A percentile compares a stretch with the other conserved stretches of the same genome.
Evolutionary conservation across 2,797 vertebrate species (phyloP).

Genomic region (Aplochiton taeniatus): DNA sequence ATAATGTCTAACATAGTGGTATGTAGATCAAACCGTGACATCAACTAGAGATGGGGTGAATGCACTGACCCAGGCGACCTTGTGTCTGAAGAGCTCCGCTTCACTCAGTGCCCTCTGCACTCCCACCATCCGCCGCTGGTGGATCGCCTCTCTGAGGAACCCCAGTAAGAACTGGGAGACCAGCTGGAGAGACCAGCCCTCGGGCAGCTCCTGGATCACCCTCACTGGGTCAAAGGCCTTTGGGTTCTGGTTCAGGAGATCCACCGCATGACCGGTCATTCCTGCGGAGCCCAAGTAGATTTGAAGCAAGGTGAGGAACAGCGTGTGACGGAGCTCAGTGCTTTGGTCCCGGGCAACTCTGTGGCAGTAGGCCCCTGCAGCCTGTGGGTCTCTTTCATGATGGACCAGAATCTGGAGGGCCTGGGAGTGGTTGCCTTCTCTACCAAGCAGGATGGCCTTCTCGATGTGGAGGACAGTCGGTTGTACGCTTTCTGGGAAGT

Average conservation of each 20-base stretch:
- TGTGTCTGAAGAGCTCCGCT: slow-evolving; percentile 61
- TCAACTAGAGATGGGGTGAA: background rate
- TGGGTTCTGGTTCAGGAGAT: slow-evolving; percentile 66
- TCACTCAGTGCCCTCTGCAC: slow-evolving; percentile 61
- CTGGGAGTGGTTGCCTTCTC: slow-evolving; percentile 55
- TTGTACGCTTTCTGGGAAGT: slow-evolving; percentile 54
- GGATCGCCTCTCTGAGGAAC: slow-evolving; percentile 62
- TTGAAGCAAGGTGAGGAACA: slow-evolving; percentile 62
- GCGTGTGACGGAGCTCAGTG: slow-evolving; percentile 36
- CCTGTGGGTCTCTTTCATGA: slow-evolving; percentile 44
- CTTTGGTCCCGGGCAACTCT: slow-evolving; percentile 50
- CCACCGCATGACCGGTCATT: slow-evolving; percentile 41
- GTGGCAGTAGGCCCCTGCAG: slow-evolving; percentile 69
- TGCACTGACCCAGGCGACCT: slow-evolving; percentile 61
- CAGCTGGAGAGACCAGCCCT: slow-evolving; percentile 69
- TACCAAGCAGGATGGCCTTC: slow-evolving; percentile 66
- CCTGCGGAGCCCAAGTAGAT: slow-evolving; percentile 57
- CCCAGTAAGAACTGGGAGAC: slow-evolving; percentile 59
- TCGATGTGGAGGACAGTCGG: slow-evolving; percentile 60
- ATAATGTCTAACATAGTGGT: background rate
- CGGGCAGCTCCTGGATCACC: slow-evolving; percentile 64
- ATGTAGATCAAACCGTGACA: background rate
- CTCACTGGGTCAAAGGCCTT: slow-evolving; percentile 43
- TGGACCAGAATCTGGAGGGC: slow-evolving; percentile 68
- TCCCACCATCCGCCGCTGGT: slow-evolving; percentile 60